Conservation (phyloP, 2,888 invertebrate genomes). For the Drosophila subquinaria region DNA sequence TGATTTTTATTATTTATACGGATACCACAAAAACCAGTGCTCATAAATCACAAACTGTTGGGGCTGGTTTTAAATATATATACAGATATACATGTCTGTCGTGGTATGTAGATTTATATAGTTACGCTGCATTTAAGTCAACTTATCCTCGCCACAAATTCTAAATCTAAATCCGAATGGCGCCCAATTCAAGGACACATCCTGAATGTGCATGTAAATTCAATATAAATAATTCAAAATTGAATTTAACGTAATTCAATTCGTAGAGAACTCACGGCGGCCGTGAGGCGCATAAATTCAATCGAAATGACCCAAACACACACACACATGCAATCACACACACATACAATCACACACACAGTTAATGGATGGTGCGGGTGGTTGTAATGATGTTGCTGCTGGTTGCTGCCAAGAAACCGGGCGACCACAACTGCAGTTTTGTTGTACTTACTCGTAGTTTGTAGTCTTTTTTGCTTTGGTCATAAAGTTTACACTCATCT, state of each 20-base stretch:
- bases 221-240: slow-evolving; percentile 69
- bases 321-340: neutral
- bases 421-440: slow-evolving; percentile 51
- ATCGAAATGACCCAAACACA: slow-evolving; percentile 63
- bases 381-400: slow-evolving; percentile 17
- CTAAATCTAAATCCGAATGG: slow-evolving; percentile 11
- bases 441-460: slow-evolving; percentile 37
- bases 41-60: slow-evolving; percentile 50
- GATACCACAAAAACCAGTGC: slow-evolving; percentile 8
- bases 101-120: slow-evolving; percentile 34
- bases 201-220: slow-evolving; percentile 40
- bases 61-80: slow-evolving; percentile 56
- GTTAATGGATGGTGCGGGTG: neutral
- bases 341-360: neutral
- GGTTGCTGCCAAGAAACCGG: slow-evolving; percentile 59
- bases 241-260: slow-evolving; percentile 65
- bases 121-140: slow-evolving; percentile 48
- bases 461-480: slow-evolving; percentile 49
- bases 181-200: slow-evolving; percentile 46
- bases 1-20: neutral
- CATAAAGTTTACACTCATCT: slow-evolving; percentile 46
- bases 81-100: slow-evolving; percentile 58
- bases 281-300: slow-evolving; percentile 67
- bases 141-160: slow-evolving; percentile 1
- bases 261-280: slow-evolving; percentile 52